Evolutionary conservation across 2,113 vertebrate genomes (phyloP).

Genomic region (Corvus hawaiiensis): DNA sequence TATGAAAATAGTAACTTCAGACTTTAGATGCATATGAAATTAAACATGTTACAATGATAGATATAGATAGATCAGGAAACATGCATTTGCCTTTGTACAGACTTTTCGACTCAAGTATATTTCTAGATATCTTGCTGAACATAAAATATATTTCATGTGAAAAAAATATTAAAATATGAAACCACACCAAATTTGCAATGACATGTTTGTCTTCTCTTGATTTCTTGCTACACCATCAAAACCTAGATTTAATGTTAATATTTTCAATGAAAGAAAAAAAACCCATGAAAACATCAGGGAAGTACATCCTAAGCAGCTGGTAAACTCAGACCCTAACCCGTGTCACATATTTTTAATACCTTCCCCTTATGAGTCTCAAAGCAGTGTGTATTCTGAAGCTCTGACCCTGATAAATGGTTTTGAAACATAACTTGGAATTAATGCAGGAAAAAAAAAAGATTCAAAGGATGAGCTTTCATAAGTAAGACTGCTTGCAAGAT

Average conservation of each 20-base stretch:
- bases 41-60: not conserved
- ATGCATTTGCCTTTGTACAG: not conserved
- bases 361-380: not conserved
- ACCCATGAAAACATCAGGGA: not conserved
- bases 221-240: not conserved
- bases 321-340: not conserved
- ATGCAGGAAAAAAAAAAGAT: conserved; percentile 18
- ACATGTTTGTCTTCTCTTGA: not conserved
- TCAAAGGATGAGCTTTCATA: not conserved
- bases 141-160: not conserved
- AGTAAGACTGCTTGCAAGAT: conserved; percentile 2
- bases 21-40: not conserved
- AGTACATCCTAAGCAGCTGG: not conserved
- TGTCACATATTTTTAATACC: not conserved
- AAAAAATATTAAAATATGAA: not conserved
- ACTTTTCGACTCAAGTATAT: not conserved
- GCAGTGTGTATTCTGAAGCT: not conserved
- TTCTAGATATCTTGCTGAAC: not conserved
- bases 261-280: not conserved
- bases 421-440: conserved; percentile 32
- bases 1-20: not conserved
- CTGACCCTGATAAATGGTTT: not conserved
- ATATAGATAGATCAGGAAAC: not conserved
- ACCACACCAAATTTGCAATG: not conserved
- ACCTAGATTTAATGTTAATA: not conserved